Base-by-base conservation (phyloP, 2,888 invertebrate genomes). In the Drosophila borealis region DNA sequence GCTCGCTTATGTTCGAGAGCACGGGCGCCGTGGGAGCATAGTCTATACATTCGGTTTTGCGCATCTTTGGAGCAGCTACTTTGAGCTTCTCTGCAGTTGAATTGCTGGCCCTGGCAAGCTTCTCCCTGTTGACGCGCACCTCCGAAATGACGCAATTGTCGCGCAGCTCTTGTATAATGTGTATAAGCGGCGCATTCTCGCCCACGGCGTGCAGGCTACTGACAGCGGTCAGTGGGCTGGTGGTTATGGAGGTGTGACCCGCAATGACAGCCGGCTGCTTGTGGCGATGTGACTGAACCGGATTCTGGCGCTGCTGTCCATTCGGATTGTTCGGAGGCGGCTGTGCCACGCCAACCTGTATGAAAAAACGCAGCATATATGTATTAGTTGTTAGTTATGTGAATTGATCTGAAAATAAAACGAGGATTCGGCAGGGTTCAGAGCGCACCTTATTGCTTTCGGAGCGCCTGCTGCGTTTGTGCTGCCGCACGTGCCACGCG, bases 111-210 rank as follows among this genome's bases (percentile, higher is more conserved):
- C 33, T 0, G 79, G 64, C 8, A 91, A 29, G 55, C 61, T 90
- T 91, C 5, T 90, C 69, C 21, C 82, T 82, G 55, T 92, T 92
- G 2, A 92, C 89, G 36, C 90, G 90, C 29, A 92, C 91, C 65
- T 92, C 91, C 11, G 92, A 92, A 21, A 92, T 85, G 14, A 92
- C 91, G 57, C 90, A 90, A 51, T 92, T 91, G 33, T 89, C 80
- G 37, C 86, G 91, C 65, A 92, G 79, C 70, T 92, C 92, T 70
- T 92, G 92, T 36, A 92, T 89, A 9, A 92, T 92, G 59, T 91
- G 92, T 63, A 92, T 91, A 4, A 92, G 81, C 1, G 92, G 92
- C 0, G 89, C 90, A 75, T 90, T 80, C 1, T 61, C 71, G 6
- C 74, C 60, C 21, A 78, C 75, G 2, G 88, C 81, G 21, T 80